A percentile compares a stretch with the other conserved stretches of the same genome.
phyloP scores from a whole-genome alignment of 2,113 vertebrate species.

The Pseudonaja textilis region DNA sequence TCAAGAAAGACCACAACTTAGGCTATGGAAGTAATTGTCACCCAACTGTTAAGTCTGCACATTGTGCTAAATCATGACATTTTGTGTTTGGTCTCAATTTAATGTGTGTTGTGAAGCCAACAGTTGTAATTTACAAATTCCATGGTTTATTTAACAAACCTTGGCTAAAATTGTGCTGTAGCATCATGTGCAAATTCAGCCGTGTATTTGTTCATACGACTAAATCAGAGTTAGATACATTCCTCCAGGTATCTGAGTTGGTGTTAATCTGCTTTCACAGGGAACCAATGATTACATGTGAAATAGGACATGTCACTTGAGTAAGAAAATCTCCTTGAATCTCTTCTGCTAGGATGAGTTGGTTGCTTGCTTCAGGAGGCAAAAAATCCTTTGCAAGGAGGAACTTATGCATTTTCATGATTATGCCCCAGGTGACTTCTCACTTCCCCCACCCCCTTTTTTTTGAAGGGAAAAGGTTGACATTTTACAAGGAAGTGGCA shows the following conservation, averaged over 20 bases:
- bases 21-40: neutral
- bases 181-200: neutral
- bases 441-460: neutral
- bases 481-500: conserved; percentile 31
- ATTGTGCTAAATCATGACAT: neutral
- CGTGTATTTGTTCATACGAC: neutral
- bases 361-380: neutral
- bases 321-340: neutral
- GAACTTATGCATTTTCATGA: conserved; percentile 8
- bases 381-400: neutral
- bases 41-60: neutral
- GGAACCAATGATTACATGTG: neutral
- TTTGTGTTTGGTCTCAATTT: neutral
- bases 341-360: neutral
- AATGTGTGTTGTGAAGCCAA: neutral
- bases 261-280: neutral
- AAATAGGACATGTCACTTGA: neutral
- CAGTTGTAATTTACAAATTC: neutral
- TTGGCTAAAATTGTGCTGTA: neutral
- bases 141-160: neutral
- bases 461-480: conserved; percentile 23
- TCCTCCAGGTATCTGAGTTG: neutral
- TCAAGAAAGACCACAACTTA: neutral
- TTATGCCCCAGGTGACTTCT: neutral
- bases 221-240: neutral